Evolutionary conservation across 2,797 vertebrate species (phyloP), one percentile per base, ranked within the genome.

Genomic region (Tadarida brasiliensis): DNA sequence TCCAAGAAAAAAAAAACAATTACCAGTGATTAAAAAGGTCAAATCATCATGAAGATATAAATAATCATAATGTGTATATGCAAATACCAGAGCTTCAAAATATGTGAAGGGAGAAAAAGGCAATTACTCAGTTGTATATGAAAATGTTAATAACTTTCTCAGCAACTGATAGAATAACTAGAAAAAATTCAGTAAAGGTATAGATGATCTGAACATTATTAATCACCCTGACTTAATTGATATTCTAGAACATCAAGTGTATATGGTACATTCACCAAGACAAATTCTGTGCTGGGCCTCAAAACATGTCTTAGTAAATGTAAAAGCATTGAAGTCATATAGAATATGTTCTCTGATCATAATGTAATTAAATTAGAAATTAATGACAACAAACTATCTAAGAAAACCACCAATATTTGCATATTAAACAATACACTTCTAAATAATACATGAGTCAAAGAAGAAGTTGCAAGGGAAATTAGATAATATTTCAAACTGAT

Each of bases 401-500:
- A 57, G 14, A 59, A 94, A 91, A 30, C 15, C 20, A 67, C 39
- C 11, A 85, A 61, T 28, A 63, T 63, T 81, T 56, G 68, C 56
- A 95, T 78, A 68, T 76, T 24, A 76, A 84, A 91, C 59, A 88
- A 54, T 56, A 59, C 0, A 5, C 35, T 88, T 93, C 28, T 85
- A 73, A 82, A 71, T 84, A 77, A 84, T 71, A 61, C 39, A 71
- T 26, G 67, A 76, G 7, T 70, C 26, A 81, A 76, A 90, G 33
- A 84, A 73, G 44, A 90, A 54, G 77, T 74, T 22, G 61, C 33
- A 94, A 65, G 6, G 51, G 16, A 70, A 96, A 94, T 90, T 80
- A 83, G 81, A 51, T 78, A 33, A 47, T 39, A 71, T 59, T 93
- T 93, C 17, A 59, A 49, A 74, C 30, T 24, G 70, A 94, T 68